These are phyloP conservation scores for Steatocranus sp. DNA, from an alignment of 2,797 vertebrate species.

Conservation along the genomic window DNA sequence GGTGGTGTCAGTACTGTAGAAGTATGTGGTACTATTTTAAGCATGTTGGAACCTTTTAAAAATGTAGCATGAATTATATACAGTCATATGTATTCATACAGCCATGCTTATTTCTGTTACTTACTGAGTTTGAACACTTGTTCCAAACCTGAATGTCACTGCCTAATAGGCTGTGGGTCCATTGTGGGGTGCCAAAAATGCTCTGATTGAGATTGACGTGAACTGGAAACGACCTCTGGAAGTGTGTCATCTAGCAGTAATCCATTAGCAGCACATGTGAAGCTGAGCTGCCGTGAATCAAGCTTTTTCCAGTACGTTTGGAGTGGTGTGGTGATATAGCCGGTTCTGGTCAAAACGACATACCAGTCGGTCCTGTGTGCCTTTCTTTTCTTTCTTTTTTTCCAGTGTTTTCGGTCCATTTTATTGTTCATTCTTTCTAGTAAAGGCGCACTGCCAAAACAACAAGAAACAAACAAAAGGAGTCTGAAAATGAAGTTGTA, in stretches of 20 bases:
- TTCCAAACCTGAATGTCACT: background rate
- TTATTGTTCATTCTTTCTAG: background rate
- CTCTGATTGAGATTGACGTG: background rate
- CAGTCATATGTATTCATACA: background rate
- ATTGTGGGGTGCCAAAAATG: background rate
- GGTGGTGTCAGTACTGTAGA: background rate
- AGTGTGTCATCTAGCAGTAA: background rate
- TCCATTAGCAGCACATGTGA: background rate
- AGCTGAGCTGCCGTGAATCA: background rate
- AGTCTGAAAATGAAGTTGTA: background rate
- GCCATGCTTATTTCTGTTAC: background rate
- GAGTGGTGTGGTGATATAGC: background rate
- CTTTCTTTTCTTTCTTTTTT: background rate
- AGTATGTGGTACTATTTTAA: background rate
- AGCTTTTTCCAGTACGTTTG: background rate
- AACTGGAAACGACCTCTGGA: background rate
- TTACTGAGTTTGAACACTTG: background rate
- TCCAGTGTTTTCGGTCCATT: background rate
- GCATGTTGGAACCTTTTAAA: background rate
- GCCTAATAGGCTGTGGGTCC: background rate
- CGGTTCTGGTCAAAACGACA: background rate
- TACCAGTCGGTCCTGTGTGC: background rate
- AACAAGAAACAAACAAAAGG: background rate
- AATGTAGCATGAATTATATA: background rate
- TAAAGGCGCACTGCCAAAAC: background rate